Base-by-base conservation (phyloP, 2,888 invertebrate species). In the Agrochola litura region DNA sequence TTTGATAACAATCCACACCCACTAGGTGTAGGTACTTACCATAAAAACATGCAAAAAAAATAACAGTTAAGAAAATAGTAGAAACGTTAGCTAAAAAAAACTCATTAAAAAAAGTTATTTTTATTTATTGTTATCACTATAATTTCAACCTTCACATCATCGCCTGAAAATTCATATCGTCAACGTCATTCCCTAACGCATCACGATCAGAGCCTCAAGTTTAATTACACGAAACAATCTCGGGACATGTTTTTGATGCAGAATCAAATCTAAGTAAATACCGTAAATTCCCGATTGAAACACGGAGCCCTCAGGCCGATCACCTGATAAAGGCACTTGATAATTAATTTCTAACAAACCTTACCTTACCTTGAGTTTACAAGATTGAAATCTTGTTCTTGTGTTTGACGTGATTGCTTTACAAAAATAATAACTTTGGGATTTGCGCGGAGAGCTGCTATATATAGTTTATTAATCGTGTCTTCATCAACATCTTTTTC, bases 301-400 rank as follows among this genome's bases (percentile, higher is more conserved):
- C 90, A 87, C 87, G 86, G 82, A 76, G 86, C 91, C 94, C 92
- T 85, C 84, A 77, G 93, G 94, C 94, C 85, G 78, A 90, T 85
- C 90, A 93, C 92, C 95, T 94, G 94, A 91, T 93, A 90, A 91
- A 93, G 94, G 91, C 94, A 93, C 89, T 93, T 92, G 89, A 86
- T 95, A 95, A 95, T 95, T 95, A 95, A 95, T 95, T 93, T 90
- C 88, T 90, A 92, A 92, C 92, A 90, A 92, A 89, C 91, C 91
- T 89, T 86, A 86, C 89, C 89, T 91, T 89, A 84, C 81, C 88
- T 60, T 89, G 89, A 88, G 83, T 90, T 91, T 84, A 88, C 86
- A 89, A 87, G 81, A 85, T 90, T 84, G 86, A 83, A 66, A 76
- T 72, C 77, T 66, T 66, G 63, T 73, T 61, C 65, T 65, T 88